Conservation (phyloP, 2,888 invertebrate genomes). For the Campoplex capitator region DNA sequence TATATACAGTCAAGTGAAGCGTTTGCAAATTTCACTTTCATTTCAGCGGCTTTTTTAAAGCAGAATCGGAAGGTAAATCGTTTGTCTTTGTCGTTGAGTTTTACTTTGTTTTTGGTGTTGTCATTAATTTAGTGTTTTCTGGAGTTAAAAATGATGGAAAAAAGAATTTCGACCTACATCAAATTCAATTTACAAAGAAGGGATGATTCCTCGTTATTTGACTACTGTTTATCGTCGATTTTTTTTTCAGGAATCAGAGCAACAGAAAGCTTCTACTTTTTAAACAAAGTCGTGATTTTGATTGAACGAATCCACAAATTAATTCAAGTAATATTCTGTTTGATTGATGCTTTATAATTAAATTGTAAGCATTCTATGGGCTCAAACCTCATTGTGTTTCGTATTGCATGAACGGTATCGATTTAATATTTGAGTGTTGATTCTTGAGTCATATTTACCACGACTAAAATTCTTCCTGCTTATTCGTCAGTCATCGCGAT, state of each 20-base stretch:
- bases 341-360: constrained; percentile 22
- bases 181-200: background rate
- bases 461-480: background rate
- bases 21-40: background rate
- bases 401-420: background rate
- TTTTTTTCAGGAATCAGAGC: background rate
- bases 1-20: background rate
- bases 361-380: constrained; percentile 7
- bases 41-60: background rate
- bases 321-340: background rate
- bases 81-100: background rate
- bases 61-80: background rate
- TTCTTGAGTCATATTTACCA: background rate
- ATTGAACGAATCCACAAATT: constrained; percentile 21
- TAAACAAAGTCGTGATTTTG: background rate
- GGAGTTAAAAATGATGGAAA: background rate
- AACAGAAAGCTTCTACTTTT: background rate
- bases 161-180: background rate
- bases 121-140: background rate
- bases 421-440: background rate
- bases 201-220: background rate
- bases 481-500: background rate
- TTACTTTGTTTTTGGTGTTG: background rate
- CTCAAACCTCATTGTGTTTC: background rate
- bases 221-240: too few species aligned